A percentile compares a stretch with the other conserved stretches of the same genome.
Evolutionary conservation across 1,140 invertebrate species (phyloP).

Genomic region (Centruroides sculpturatus): DNA sequence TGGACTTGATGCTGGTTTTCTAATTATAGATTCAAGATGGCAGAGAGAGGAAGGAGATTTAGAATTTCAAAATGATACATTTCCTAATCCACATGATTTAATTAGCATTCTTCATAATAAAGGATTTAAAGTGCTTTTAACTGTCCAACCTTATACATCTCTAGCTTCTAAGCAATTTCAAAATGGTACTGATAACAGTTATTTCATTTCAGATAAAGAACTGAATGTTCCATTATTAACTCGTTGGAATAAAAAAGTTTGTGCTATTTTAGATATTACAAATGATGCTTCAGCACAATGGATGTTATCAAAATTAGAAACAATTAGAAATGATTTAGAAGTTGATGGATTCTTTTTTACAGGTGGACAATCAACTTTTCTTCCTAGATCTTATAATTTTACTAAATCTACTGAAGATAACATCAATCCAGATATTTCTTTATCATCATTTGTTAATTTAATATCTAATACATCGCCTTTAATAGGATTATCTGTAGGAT

Average conservation of each 20-base stretch:
- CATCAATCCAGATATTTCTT: slow-evolving; percentile 67
- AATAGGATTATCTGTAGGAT: slow-evolving; percentile 12
- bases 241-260: slow-evolving; percentile 14
- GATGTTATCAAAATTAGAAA: slow-evolving; percentile 46
- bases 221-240: slow-evolving; percentile 17
- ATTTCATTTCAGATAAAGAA: slow-evolving; percentile 15
- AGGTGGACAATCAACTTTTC: slow-evolving; percentile 12
- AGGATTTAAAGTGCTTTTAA: slow-evolving; percentile 68
- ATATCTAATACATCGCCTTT: slow-evolving; percentile 1
- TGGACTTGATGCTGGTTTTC: slow-evolving; percentile 30
- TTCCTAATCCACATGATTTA: slow-evolving; percentile 63
- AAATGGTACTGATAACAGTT: slow-evolving; percentile 10
- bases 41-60: slow-evolving; percentile 37
- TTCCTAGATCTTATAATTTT: slow-evolving; percentile 13
- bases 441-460: slow-evolving; percentile 36
- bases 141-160: slow-evolving; percentile 51
- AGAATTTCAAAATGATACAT: slow-evolving; percentile 28
- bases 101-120: slow-evolving; percentile 56
- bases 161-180: slow-evolving; percentile 12
- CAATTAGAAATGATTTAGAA: slow-evolving; percentile 47
- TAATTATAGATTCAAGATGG: slow-evolving; percentile 39
- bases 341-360: slow-evolving; percentile 74
- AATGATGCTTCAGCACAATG: slow-evolving; percentile 62
- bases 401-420: slow-evolving; percentile 14
- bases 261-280: slow-evolving; percentile 65